phyloP scores from a whole-genome alignment of 2,113 vertebrate genomes.

The Cebus imitator region DNA sequence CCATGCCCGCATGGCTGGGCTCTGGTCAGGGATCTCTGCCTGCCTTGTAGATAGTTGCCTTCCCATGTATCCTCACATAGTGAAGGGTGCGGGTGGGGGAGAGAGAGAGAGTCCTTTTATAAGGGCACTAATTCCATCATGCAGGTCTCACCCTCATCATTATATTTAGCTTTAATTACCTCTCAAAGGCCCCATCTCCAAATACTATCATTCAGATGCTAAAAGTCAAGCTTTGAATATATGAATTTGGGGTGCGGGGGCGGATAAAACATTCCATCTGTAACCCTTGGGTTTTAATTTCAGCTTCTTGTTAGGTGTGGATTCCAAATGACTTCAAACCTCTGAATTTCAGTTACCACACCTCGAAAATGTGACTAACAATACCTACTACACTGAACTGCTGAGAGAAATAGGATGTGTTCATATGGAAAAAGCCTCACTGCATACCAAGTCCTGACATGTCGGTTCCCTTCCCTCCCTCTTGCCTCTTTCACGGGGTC shows the following conservation, averaged over 20 bases:
- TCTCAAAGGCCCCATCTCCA: neutral
- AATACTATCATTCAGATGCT: neutral
- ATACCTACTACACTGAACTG: fast-evolving
- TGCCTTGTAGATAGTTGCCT: neutral
- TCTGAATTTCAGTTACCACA: neutral
- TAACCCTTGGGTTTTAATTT: neutral
- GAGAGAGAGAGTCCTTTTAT: neutral
- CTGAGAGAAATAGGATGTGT: neutral
- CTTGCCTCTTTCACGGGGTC: no score
- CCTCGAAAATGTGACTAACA: no score
- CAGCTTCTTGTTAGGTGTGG: neutral
- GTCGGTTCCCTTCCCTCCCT: neutral
- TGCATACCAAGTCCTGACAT: fast-evolving
- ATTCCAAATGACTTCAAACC: no score
- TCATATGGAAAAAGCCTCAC: neutral
- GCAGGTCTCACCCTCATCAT: fast-evolving
- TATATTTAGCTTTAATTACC: neutral
- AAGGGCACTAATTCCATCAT: neutral
- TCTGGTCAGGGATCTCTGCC: neutral
- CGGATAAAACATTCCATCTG: neutral
- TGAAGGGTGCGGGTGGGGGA: fast-evolving
- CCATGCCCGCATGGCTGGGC: fast-evolving
- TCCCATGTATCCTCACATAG: neutral
- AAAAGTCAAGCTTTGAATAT: neutral
- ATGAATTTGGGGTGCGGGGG: neutral